Evolutionary conservation across 2,797 vertebrate species (phyloP).

Genomic region (Pygocentrus nattereri): DNA sequence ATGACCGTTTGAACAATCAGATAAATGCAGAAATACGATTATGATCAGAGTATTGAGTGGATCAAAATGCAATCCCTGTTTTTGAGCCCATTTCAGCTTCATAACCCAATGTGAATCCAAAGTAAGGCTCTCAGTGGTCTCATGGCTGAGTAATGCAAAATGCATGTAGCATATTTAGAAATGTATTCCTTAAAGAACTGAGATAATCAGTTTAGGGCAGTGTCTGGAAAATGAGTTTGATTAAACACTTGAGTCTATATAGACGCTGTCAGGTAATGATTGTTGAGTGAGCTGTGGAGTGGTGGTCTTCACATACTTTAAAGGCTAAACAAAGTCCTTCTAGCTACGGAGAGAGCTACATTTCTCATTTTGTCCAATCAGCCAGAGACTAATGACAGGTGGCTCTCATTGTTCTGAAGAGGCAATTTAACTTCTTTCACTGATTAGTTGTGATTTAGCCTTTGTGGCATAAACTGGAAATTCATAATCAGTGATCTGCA

Average conservation of each 20-base stretch:
- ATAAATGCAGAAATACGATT: no score
- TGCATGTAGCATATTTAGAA: no score
- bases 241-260: not conserved
- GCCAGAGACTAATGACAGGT: constrained; percentile 9
- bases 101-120: no score
- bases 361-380: constrained; percentile 32
- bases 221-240: no score
- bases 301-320: not conserved
- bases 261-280: not conserved
- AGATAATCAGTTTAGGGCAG: no score
- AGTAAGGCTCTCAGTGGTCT: no score
- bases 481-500: not conserved
- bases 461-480: not conserved
- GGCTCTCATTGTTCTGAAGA: constrained; percentile 24
- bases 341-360: not conserved
- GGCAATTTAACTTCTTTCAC: constrained; percentile 22
- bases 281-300: not conserved
- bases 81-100: no score
- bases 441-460: constrained; percentile 30
- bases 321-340: not conserved
- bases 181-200: no score
- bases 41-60: no score
- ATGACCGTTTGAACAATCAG: no score
- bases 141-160: no score
- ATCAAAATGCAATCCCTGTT: no score